Percentiles rank a stretch among this genome's conserved stretches.
These are phyloP conservation scores for Octopus bimaculoides DNA, from an alignment of 1,140 invertebrate species.

Conservation along the genomic window DNA sequence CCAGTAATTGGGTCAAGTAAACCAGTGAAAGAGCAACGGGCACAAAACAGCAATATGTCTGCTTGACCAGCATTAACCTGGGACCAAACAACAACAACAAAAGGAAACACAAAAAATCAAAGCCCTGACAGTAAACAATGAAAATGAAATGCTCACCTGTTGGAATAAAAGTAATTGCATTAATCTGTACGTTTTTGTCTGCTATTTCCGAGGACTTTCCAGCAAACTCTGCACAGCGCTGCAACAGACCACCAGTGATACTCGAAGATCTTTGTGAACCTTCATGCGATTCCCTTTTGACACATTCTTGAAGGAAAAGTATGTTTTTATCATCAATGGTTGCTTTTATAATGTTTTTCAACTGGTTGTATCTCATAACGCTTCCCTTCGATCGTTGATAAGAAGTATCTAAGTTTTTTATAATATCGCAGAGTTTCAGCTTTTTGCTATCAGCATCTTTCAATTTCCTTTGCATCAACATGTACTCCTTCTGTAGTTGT, in stretches of 20 bases:
- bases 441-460: neutral
- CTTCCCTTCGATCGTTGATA: neutral
- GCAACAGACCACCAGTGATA: neutral
- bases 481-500: neutral
- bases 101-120: too few relatives aligned
- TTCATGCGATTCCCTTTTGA: neutral
- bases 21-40: too few relatives aligned
- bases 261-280: neutral
- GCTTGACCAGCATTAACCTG: too few relatives aligned
- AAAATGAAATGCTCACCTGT: neutral
- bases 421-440: neutral
- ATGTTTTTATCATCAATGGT: neutral
- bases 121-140: too few relatives aligned
- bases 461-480: neutral
- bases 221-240: conserved; percentile 1
- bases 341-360: neutral
- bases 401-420: neutral
- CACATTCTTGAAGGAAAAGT: neutral
- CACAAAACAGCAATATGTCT: too few relatives aligned
- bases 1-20: too few relatives aligned
- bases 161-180: neutral
- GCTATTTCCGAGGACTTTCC: neutral
- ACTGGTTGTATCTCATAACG: neutral
- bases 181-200: neutral
- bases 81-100: too few relatives aligned